These are phyloP conservation scores for Anser brachyrhynchus DNA, from an alignment of 2,113 vertebrate species.

Conservation along the genomic window DNA sequence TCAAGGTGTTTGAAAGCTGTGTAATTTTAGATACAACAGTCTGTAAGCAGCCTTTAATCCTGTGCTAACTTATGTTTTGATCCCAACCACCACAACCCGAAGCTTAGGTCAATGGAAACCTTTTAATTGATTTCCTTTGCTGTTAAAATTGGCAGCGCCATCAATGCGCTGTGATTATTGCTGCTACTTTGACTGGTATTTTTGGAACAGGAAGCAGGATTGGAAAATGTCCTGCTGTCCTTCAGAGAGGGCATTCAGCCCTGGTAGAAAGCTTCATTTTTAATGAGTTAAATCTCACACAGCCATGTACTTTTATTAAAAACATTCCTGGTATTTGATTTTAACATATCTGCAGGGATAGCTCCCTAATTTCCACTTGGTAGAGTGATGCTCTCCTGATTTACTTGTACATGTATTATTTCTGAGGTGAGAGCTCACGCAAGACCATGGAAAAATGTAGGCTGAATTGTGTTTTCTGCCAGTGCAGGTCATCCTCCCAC, in stretches of 20 bases:
- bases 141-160: not conserved
- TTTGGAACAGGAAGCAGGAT: not conserved
- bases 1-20: not conserved
- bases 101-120: not conserved
- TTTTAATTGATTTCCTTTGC: slow-evolving; percentile 23
- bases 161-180: not conserved
- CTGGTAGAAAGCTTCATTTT: not conserved
- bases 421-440: not conserved
- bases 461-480: not conserved
- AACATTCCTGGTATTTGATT: not conserved
- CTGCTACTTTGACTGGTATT: not conserved
- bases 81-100: not conserved
- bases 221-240: not conserved
- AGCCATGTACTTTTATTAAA: not conserved
- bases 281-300: not conserved
- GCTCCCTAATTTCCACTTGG: not conserved
- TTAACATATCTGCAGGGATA: not conserved
- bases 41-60: not conserved
- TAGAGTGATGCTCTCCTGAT: not conserved
- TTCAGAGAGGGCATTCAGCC: not conserved
- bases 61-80: not conserved
- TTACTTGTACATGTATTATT: not conserved
- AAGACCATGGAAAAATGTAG: not conserved
- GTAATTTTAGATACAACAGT: not conserved
- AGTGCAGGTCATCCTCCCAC: not conserved